Evolutionary conservation across 1,140 invertebrate species (phyloP).

Genomic region (Calliphora vicina): DNA sequence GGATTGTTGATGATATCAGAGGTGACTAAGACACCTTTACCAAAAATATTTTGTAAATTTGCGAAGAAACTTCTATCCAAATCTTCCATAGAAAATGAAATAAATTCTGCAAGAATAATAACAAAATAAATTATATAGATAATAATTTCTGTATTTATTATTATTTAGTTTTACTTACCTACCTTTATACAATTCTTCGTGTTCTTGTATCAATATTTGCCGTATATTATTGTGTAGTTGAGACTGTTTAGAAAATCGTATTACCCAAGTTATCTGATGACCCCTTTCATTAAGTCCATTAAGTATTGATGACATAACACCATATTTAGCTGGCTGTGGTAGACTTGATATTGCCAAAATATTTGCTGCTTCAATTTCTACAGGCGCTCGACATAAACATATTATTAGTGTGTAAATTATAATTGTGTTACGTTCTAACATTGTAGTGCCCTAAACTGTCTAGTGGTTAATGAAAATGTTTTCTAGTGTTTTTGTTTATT

Average conservation of each 20-base stretch:
- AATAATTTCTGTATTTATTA: too few relatives aligned
- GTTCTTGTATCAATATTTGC: slow-evolving; percentile 27
- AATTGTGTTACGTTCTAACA: neutral
- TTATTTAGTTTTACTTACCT: neutral
- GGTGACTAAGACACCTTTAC: slow-evolving; percentile 38
- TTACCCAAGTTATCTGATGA: slow-evolving; percentile 42
- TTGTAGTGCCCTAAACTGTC: slow-evolving; percentile 63
- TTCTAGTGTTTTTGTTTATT: neutral
- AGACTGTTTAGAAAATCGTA: slow-evolving; percentile 19
- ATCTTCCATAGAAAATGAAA: too few relatives aligned
- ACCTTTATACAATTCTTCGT: slow-evolving; percentile 8
- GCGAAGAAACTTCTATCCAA: neutral
- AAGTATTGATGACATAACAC: slow-evolving; percentile 55
- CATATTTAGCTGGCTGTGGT: slow-evolving; percentile 54
- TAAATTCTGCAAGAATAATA: neutral
- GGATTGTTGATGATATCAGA: slow-evolving; percentile 5
- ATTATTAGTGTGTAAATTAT: neutral
- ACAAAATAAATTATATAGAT: too few relatives aligned
- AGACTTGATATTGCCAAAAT: slow-evolving; percentile 56
- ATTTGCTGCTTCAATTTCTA: slow-evolving; percentile 32
- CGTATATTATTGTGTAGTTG: slow-evolving; percentile 25
- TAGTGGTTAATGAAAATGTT: slow-evolving; percentile 67
- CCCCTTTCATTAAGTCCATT: slow-evolving; percentile 60
- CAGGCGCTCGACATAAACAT: too few relatives aligned
- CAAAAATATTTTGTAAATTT: neutral